Base-by-base conservation (phyloP, 2,113 vertebrate species). In the Silurus meridionalis region DNA sequence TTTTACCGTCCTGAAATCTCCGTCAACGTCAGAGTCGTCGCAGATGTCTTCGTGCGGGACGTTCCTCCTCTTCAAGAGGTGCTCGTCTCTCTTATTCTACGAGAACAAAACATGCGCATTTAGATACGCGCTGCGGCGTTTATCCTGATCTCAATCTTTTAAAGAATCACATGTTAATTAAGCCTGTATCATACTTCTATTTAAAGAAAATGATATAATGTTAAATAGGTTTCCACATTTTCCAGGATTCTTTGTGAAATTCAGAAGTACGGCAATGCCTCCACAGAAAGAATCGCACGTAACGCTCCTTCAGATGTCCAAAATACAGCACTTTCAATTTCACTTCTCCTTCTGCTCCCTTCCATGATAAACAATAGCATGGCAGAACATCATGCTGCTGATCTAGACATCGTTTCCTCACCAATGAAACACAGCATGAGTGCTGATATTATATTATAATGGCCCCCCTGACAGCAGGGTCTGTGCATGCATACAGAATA, bases 41-140 rank as follows among this genome's bases (percentile, higher is more conserved):
- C 97, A 98, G 91, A 97, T 95, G 91, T 99, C 98, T 93, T 99
- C 98, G 72, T 98, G 95, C 1, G 98, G 98, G 72, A 99, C 98
- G 80, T 99, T 99, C 90, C 98, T 96, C 91, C 97, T 97, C 92
- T 99, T 99, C 91, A 99, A 93, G 85, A 99, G 97, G 93, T 99
- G 98, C 37, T 99, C 98, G 86, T 99, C 98, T 94, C 98, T 96
- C 93, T 99, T 99, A 95, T 97, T 99, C 98, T 99, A 86, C 58
- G 25, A 23, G 14, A 15, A 55, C 8, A 89, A 63, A 0, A 0
- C 9, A 63, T 52, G 74, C 46, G 78, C 21, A 7, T 28, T 80
- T 10, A 69, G 17, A 13, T 21, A 21, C 1, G 13, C 61, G 8
- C 17, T 9, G 57, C 23, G 9, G 0, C 2, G 14, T 2, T 17